phyloP scores from a whole-genome alignment of 2,797 vertebrate genomes.

The Pithecia hirsuta region DNA sequence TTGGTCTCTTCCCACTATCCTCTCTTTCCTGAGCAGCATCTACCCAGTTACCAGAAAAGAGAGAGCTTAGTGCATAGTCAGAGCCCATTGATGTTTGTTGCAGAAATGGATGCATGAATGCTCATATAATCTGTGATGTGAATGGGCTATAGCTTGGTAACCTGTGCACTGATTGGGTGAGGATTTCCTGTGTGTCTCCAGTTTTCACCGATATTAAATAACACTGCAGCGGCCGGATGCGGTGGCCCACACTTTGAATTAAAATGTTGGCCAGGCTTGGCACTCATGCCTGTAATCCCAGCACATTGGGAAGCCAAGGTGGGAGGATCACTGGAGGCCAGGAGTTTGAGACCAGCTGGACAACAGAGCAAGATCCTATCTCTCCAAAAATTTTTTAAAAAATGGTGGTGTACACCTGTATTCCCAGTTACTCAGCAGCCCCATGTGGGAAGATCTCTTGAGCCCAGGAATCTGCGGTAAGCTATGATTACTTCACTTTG shows the following conservation, averaged over 20 bases:
- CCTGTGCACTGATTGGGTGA: rapidly evolving
- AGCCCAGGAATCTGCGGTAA: too few species aligned
- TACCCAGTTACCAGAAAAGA: background rate
- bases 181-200: rapidly evolving
- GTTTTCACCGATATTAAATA: background rate
- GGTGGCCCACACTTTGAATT: too few species aligned
- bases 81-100: background rate
- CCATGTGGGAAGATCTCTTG: too few species aligned
- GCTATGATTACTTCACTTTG: too few species aligned
- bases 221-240: rapidly evolving
- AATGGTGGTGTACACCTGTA: too few species aligned
- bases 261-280: background rate
- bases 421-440: too few species aligned
- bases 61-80: background rate
- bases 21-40: rapidly evolving
- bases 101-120: background rate
- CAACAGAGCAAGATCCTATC: too few species aligned
- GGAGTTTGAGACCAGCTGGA: too few species aligned
- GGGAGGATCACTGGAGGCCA: too few species aligned
- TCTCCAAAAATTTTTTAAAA: too few species aligned
- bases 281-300: background rate
- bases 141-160: background rate
- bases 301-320: background rate
- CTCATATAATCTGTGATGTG: rapidly evolving
- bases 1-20: rapidly evolving